Conservation (phyloP, 2,797 vertebrate species). For the Valencia hispanica region DNA sequence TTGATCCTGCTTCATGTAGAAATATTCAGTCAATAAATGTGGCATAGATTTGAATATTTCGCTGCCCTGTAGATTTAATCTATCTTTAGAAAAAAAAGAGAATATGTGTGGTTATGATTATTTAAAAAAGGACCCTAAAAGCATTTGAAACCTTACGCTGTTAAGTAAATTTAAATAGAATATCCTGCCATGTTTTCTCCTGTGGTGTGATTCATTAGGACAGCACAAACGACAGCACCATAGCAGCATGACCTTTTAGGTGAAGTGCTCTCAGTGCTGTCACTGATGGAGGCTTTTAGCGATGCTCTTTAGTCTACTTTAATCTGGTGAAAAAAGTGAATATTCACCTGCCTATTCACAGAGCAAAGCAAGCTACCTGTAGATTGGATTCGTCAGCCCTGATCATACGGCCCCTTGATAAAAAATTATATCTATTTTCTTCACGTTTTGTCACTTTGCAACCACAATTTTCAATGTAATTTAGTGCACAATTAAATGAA, state of each 20-base stretch:
- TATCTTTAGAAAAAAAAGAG: not conserved
- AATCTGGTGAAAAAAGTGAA: not conserved
- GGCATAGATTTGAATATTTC: not conserved
- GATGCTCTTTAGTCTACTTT: not conserved
- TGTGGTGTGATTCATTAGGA: slow-evolving; percentile 1
- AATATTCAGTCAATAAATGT: not conserved
- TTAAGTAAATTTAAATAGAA: not conserved
- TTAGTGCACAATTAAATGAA: not conserved
- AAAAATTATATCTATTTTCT: not conserved
- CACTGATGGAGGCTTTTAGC: not conserved
- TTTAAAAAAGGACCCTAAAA: not conserved
- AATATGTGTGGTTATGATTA: not conserved
- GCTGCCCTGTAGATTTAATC: not conserved
- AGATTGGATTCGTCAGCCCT: not conserved
- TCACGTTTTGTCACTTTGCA: not conserved
- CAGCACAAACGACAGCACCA: not conserved
- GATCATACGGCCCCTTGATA: no score
- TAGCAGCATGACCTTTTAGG: not conserved
- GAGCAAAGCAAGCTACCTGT: not conserved
- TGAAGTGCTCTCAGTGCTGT: not conserved
- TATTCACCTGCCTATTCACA: not conserved
- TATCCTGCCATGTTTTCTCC: not conserved
- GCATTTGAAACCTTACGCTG: not conserved
- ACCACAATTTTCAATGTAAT: not conserved
- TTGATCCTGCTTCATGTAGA: not conserved